phyloP scores from a whole-genome alignment of 2,888 invertebrate species.

The Pemphredon lugubris region DNA sequence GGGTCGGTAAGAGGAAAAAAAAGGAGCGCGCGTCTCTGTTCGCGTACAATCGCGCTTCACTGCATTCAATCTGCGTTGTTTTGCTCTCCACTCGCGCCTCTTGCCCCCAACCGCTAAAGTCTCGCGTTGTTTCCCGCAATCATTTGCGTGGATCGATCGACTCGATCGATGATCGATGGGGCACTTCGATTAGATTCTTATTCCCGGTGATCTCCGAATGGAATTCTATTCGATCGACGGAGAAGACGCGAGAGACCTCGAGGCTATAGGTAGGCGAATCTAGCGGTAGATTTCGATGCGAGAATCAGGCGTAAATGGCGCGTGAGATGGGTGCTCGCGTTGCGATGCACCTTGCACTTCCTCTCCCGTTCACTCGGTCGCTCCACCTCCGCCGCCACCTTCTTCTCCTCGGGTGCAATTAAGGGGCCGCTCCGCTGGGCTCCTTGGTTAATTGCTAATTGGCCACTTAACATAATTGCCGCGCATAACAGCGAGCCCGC shows the following conservation, averaged over 20 bases:
- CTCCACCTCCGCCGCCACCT: constrained; percentile 51
- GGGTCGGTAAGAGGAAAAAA: too few relatives aligned
- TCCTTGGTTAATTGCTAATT: constrained; percentile 78
- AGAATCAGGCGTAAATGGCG: constrained; percentile 53
- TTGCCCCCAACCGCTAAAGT: too few relatives aligned
- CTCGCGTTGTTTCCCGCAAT: too few relatives aligned
- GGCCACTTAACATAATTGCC: constrained; percentile 78
- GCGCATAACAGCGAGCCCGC: constrained; percentile 71
- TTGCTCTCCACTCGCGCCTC: too few relatives aligned
- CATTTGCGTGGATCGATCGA: too few relatives aligned
- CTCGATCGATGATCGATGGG: too few relatives aligned
- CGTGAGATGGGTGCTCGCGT: constrained; percentile 50
- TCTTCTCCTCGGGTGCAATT: constrained; percentile 64
- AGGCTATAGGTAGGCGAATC: too few relatives aligned
- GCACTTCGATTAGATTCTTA: too few relatives aligned
- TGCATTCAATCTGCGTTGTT: constrained; percentile 41
- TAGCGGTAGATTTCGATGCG: constrained; percentile 10
- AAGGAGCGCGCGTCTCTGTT: too few relatives aligned
- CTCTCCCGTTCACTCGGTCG: constrained; percentile 46
- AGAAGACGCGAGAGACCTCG: too few relatives aligned
- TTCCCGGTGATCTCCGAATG: too few relatives aligned
- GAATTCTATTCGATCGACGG: too few relatives aligned
- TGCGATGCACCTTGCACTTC: constrained; percentile 58
- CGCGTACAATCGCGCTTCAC: constrained; percentile 46
- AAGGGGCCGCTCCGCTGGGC: constrained; percentile 71